Evolutionary conservation across 1,140 invertebrate species (phyloP).

Genomic region (Thaumetopoea pityocampa): DNA sequence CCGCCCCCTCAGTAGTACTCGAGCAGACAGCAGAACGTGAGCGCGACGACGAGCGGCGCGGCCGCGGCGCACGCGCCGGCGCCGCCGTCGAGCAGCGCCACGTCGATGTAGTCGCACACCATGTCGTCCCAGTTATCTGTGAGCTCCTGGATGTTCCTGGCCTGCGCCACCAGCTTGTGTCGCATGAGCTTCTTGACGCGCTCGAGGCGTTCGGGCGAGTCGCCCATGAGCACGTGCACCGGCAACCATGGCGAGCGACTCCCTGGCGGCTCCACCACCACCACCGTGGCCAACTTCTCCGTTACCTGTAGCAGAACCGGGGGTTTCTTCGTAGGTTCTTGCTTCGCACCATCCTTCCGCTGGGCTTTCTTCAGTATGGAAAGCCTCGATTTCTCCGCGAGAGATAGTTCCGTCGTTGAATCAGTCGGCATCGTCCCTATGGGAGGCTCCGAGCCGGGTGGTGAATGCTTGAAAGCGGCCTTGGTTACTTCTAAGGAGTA

Average conservation of each 20-base stretch:
- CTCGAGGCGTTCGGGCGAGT: constrained; percentile 34
- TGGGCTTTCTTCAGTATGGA: constrained; percentile 53
- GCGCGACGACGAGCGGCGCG: background rate
- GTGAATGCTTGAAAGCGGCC: background rate
- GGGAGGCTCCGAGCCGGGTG: background rate
- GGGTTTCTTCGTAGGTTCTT: constrained; percentile 38
- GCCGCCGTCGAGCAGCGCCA: constrained; percentile 31
- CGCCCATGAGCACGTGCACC: constrained; percentile 27
- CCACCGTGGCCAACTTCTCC: constrained; percentile 38
- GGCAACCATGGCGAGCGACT: constrained; percentile 22
- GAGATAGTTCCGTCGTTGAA: constrained; percentile 29
- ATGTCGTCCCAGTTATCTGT: constrained; percentile 58
- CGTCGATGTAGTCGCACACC: constrained; percentile 60
- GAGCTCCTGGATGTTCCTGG: constrained; percentile 44
- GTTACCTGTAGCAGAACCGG: constrained; percentile 57
- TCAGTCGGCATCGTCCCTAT: background rate
- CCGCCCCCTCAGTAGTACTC: too few species aligned
- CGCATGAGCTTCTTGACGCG: constrained; percentile 50
- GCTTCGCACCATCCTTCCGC: constrained; percentile 35
- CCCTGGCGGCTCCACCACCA: constrained; percentile 42
- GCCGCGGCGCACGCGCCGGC: background rate
- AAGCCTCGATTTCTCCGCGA: constrained; percentile 52
- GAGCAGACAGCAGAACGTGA: background rate
- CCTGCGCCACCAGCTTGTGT: constrained; percentile 40
- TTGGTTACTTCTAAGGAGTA: too few species aligned